These are phyloP conservation scores for Oryzias woworae DNA, from an alignment of 2,113 vertebrate genomes.

Conservation along the genomic window DNA sequence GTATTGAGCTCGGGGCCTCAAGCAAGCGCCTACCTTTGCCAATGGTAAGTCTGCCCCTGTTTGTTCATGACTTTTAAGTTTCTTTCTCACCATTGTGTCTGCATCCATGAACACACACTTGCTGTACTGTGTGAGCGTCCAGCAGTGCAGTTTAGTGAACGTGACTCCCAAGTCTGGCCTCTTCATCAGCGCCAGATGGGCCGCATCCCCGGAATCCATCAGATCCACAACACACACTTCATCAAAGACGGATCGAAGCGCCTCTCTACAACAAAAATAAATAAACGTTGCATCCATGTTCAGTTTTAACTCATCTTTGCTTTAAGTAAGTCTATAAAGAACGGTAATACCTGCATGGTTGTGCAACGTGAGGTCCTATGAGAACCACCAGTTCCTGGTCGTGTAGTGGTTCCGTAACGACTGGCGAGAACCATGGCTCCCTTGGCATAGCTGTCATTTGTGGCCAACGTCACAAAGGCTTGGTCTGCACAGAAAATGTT, in stretches of 20 bases:
- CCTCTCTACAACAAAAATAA: conserved; percentile 72
- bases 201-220: conserved; percentile 89
- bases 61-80: not conserved
- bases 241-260: conserved; percentile 84
- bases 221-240: conserved; percentile 88
- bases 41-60: too few relatives aligned
- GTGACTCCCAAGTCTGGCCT: conserved; percentile 93
- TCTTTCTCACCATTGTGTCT: conserved; percentile 90
- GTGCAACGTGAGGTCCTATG: conserved; percentile 86
- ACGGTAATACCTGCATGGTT: conserved; percentile 68
- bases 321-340: not conserved
- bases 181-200: conserved; percentile 90
- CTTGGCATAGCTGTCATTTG: conserved; percentile 91
- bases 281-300: not conserved
- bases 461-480: conserved; percentile 96
- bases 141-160: conserved; percentile 96
- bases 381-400: conserved; percentile 84
- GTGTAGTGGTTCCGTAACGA: conserved; percentile 88
- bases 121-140: conserved; percentile 90
- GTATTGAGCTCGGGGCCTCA: too few relatives aligned
- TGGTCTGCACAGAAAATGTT: conserved; percentile 79
- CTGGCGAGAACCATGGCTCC: conserved; percentile 91
- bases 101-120: conserved; percentile 99
- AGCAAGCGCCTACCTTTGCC: too few relatives aligned
- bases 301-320: not conserved